Evolutionary conservation across 2,113 vertebrate species (phyloP), one percentile per base, ranked within the genome.

Genomic region (Abramis brama): DNA sequence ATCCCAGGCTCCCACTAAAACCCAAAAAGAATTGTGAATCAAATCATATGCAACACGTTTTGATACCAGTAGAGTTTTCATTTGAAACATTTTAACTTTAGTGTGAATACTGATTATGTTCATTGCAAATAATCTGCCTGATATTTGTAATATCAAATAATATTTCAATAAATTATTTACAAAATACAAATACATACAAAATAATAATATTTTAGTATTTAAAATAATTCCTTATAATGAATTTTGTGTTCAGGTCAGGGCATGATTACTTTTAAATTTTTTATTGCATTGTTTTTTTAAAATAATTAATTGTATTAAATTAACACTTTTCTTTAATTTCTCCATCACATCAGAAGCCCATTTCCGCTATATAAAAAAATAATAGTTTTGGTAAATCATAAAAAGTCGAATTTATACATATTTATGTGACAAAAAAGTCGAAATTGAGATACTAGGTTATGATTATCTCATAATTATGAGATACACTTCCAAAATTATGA

Each of bases 1-100:
- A 73, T 76, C 82, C 87, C 87, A 88, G 85, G 76, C 25, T 66
- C 79, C 62, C 73, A 85, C 88, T 87, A 68, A 76, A 79, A 52
- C n/a, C 75, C n/a, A 55, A 19, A 79, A 78, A 60, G 2, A 86
- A n/a, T 39, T 76, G 15, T 47, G 2, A 77, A 30, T 50, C 15
- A 77, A 27, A 52, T 77, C 23, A 77, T 33, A 39, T 13, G 66
- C 45, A 47, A 71, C 23, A 43, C 23, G 2, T 43, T 43, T 43
- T 71, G 19, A 5, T 43, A 12, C 4, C 10, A 43, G 9, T 23
- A 25, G 1, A 2, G n/a, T 57, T 57, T 57, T 57, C 19, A 55
- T 55, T 55, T 70, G 30, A 71, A 71, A 71, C 5, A 70, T 70
- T 70, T 39, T 4, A 23, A 39, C 8, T 71, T 43, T 5, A 23